These are phyloP conservation scores for Acronicta leporina DNA, from an alignment of 2,888 invertebrate genomes.

Conservation along the genomic window DNA sequence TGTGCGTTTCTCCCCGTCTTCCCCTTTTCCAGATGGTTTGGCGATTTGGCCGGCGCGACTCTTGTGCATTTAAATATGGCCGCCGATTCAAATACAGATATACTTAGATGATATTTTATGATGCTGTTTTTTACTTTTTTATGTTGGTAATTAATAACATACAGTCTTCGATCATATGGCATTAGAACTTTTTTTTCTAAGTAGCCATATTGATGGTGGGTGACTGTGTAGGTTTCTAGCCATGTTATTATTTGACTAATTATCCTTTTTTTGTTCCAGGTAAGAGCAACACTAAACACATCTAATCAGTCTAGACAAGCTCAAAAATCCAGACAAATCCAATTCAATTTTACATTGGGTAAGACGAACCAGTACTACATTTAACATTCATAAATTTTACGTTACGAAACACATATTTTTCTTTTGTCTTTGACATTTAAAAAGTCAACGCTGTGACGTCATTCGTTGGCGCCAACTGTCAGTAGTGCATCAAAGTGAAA, in stretches of 20 bases:
- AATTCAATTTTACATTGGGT: constrained; percentile 13
- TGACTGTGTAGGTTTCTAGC: too few relatives aligned
- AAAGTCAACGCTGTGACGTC: constrained; percentile 19
- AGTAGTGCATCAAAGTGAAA: constrained; percentile 54
- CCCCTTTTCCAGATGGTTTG: constrained; percentile 80
- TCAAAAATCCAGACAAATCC: constrained; percentile 9
- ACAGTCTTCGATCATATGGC: constrained; percentile 7
- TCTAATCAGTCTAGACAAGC: constrained; percentile 4
- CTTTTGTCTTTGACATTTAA: constrained; percentile 12
- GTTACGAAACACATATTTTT: not conserved
- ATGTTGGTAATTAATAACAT: constrained; percentile 28
- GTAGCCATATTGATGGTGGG: too few relatives aligned
- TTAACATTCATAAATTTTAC: too few relatives aligned
- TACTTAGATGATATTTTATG: constrained; percentile 39
- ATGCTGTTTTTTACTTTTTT: constrained; percentile 41
- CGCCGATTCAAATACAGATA: constrained; percentile 55
- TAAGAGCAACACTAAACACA: constrained; percentile 52
- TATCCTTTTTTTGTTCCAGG: constrained; percentile 68
- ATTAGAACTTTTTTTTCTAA: too few relatives aligned
- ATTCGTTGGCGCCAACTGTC: constrained; percentile 41
- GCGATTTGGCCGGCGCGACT: constrained; percentile 60
- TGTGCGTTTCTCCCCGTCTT: constrained; percentile 62
- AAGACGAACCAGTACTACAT: constrained; percentile 4
- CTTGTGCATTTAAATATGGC: constrained; percentile 75
- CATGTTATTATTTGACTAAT: constrained; percentile 19